Base-by-base conservation (phyloP, 2,113 vertebrate species). In the Columba janthina region DNA sequence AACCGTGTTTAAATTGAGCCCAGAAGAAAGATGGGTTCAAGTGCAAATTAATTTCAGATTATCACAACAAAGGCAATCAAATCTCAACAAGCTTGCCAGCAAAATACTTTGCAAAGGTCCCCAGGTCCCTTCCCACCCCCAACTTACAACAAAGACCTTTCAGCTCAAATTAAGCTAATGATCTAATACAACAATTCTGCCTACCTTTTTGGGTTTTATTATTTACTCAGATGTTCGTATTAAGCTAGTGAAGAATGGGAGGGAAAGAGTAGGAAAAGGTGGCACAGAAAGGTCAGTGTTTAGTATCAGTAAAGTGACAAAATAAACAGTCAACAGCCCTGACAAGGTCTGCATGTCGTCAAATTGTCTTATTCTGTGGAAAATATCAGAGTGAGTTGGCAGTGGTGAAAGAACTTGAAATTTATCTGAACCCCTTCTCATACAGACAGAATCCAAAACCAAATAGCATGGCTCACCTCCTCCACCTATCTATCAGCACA, bases 41-140 rank as follows among this genome's bases (percentile, higher is more conserved):
- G 99, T 99, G 99, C 98, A 99, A 99, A 99, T 99, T 99, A 99
- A 99, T 99, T 99, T 99, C 98, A 99, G 99, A 99, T 99, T 99
- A 99, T 98, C 98, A 99, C 99, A 99, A 99, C 99, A 99, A 99
- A 99, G 98, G 98, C 98, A 98, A 98, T 98, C 98, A 98, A 98
- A 98, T 98, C 98, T 99, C 97, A 97, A 98, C 97, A 96, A 98
- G 98, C 98, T 98, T 95, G 97, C 98, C 98, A 98, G 98, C 98
- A 98, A 99, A 99, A 98, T 98, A 98, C 98, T 98, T 98, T 98
- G 97, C 97, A 98, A 97, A 98, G 98, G 98, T 98, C 98, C 98
- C 98, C 96, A 98, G 98, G 98, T 98, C 98, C 98, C 97, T 98
- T 98, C 97, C 97, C 97, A 87, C 96, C 98, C 97, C 97, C 97